Conservation (phyloP, 1,140 invertebrate species). For the Drosophila repleta region DNA sequence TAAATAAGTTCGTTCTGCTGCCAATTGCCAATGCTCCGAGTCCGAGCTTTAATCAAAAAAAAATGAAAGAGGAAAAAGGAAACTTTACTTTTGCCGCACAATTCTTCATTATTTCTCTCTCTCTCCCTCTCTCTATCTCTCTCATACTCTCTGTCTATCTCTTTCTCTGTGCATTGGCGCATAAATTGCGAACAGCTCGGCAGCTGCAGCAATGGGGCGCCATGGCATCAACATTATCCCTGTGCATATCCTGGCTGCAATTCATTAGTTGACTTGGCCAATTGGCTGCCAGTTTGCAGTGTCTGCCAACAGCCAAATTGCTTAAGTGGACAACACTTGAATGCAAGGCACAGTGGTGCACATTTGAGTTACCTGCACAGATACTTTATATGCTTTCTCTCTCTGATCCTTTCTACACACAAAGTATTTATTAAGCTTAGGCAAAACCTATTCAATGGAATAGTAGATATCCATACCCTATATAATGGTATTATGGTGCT, state of each 20-base stretch:
- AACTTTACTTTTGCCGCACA: slow-evolving; percentile 48
- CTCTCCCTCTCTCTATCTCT: background rate
- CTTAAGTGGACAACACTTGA: slow-evolving; percentile 50
- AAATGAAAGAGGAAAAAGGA: slow-evolving; percentile 6
- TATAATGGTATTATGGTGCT: no score
- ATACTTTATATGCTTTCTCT: background rate
- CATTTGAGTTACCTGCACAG: background rate
- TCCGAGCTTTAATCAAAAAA: slow-evolving; percentile 62
- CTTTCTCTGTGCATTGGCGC: slow-evolving; percentile 26
- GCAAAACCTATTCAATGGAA: no score
- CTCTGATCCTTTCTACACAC: background rate
- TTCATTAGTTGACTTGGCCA: slow-evolving; percentile 74
- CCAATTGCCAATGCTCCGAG: slow-evolving; percentile 55
- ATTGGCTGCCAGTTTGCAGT: slow-evolving; percentile 53
- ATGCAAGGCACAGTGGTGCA: slow-evolving; percentile 9
- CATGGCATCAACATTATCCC: slow-evolving; percentile 46
- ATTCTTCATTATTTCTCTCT: slow-evolving; percentile 68
- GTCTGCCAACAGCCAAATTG: slow-evolving; percentile 39
- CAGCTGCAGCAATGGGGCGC: slow-evolving; percentile 14
- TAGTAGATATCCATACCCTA: no score
- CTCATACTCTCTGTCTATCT: background rate
- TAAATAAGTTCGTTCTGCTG: slow-evolving; percentile 79
- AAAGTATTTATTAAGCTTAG: no score
- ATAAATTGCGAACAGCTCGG: slow-evolving; percentile 59
- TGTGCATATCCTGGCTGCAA: slow-evolving; percentile 53